Evolutionary conservation across 2,888 invertebrate species (phyloP), one percentile per base, ranked within the genome.

Genomic region (Caenorhabditis angaria): DNA sequence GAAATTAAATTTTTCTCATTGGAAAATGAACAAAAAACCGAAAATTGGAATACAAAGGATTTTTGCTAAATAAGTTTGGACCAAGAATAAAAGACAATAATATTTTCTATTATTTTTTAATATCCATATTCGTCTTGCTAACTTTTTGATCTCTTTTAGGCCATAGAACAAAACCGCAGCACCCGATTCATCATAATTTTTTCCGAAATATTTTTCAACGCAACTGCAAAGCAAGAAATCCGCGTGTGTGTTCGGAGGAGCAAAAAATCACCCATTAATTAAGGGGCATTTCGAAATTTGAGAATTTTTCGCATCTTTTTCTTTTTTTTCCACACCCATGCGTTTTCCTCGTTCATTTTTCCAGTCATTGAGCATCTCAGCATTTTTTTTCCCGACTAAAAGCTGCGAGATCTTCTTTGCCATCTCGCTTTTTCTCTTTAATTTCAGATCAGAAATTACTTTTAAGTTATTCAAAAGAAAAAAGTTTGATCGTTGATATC

Each of bases 221-320:
- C 41, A 12, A 41, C 3, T 14, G 10, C 41, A 18, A 18, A 18
- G 3, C 6, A 10, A 12, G 18, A 41, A 12, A 41, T 41, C 41
- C 41, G 41, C 18, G 41, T 41, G 41, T 41, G 8, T 41, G 3
- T 18, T 3, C 3, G 10, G 41, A 32, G 14, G 41, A 41, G 41
- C 6, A 41, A 41, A 41, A 41, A 41, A 41, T 41, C 41, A 41
- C 41, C 41, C 41, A 41, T 41, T 41, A 41, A 41, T 41, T 41
- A 41, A 41, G 41, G 41, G 41, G 41, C 41, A 41, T 41, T 41
- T 41, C 41, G 41, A 41, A 41, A 41, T 41, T 41, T 41, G 41
- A 41, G 41, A 41, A 41, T 41, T 41, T 41, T 41, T 41, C 41
- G 14, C 41, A 41, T 41, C 41, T 41, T 41, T 41, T n/a, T n/a